Conservation (phyloP, 2,797 vertebrate species). For the Cichlasoma orientale region DNA sequence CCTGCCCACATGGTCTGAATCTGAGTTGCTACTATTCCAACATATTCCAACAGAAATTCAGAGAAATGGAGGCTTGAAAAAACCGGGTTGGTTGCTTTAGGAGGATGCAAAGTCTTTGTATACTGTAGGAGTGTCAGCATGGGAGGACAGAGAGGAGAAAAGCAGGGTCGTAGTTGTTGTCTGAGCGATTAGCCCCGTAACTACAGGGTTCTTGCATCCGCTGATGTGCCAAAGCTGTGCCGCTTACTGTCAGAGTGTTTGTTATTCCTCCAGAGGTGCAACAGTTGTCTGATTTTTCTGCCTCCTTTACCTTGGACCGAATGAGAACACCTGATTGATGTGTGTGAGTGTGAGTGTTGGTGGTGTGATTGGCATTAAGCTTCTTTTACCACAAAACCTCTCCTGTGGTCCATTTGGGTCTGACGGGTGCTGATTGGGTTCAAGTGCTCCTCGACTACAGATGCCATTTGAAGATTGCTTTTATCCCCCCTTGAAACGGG, state of each 20-base stretch:
- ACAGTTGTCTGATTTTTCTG: conserved; percentile 29
- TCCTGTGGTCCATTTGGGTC: conserved; percentile 71
- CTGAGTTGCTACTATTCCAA: conserved; percentile 15
- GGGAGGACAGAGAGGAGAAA: conserved; percentile 24
- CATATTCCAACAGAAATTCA: conserved; percentile 21
- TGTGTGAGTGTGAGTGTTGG: conserved; percentile 46
- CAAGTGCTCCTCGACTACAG: conserved; percentile 68
- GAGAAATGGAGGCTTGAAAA: conserved; percentile 25
- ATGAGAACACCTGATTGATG: conserved; percentile 47
- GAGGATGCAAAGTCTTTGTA: conserved; percentile 2
- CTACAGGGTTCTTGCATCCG: conserved; percentile 28
- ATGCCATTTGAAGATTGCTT: conserved; percentile 76
- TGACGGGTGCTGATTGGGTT: conserved; percentile 75
- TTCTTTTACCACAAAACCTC: conserved; percentile 47
- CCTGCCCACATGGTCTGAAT: conserved; percentile 16
- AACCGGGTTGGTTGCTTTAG: not conserved
- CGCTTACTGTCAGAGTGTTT: conserved; percentile 28
- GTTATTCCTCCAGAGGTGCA: conserved; percentile 27
- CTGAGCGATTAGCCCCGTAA: conserved; percentile 44
- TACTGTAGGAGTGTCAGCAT: conserved; percentile 27
- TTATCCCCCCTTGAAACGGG: conserved; percentile 63
- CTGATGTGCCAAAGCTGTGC: conserved; percentile 13
- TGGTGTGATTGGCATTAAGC: conserved; percentile 65
- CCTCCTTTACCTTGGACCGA: conserved; percentile 29
- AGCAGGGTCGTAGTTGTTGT: conserved; percentile 21